Evolutionary conservation across 2,888 invertebrate genomes (phyloP).

Genomic region (Luperina testacea): DNA sequence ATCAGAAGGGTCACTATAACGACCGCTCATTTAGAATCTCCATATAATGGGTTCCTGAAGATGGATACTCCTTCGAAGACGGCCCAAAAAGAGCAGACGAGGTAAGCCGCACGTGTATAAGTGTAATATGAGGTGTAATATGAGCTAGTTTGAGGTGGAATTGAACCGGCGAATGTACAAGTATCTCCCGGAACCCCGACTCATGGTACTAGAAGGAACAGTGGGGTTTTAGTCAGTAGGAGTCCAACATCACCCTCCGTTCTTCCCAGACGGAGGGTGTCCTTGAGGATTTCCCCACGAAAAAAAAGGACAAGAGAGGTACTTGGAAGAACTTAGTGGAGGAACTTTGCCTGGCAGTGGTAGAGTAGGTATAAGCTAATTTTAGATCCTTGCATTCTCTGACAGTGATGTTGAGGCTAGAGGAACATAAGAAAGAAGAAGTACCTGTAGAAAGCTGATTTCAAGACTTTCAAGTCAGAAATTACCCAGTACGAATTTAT

Average conservation of each 20-base stretch:
- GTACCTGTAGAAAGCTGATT: not conserved
- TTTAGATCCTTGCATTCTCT: not conserved
- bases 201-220: too few species aligned
- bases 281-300: too few species aligned
- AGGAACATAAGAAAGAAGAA: not conserved
- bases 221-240: too few species aligned
- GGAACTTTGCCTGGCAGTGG: not conserved
- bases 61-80: not conserved
- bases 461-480: not conserved
- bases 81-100: not conserved
- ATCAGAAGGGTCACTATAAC: not conserved
- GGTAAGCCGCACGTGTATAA: too few species aligned
- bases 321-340: not conserved
- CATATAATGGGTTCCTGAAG: not conserved
- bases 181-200: too few species aligned
- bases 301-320: too few species aligned
- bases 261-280: too few species aligned
- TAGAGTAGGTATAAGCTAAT: not conserved
- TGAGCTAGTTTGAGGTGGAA: not conserved
- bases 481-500: not conserved
- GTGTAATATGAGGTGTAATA: not conserved
- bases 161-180: too few species aligned
- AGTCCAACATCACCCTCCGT: too few species aligned
- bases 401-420: not conserved
- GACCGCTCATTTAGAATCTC: too few species aligned